Conservation (phyloP, 2,888 invertebrate species). For the Herminia tarsipennalis region DNA sequence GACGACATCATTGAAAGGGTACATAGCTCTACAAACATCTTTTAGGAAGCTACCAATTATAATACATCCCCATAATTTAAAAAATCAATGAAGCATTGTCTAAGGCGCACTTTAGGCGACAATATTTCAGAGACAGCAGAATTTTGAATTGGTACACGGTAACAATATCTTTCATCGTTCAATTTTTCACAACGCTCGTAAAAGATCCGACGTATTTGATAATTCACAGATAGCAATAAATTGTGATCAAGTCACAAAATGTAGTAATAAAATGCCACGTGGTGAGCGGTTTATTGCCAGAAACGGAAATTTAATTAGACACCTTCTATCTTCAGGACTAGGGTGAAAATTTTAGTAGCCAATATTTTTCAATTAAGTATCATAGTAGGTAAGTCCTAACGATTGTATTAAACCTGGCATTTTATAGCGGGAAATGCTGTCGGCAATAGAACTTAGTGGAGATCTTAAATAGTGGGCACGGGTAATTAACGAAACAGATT, state of each 20-base stretch:
- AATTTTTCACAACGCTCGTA: conserved; percentile 36
- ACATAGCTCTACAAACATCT: no score
- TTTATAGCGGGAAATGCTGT: conserved; percentile 15
- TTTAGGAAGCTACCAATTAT: no score
- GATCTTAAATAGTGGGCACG: conserved; percentile 1
- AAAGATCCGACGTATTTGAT: conserved; percentile 45
- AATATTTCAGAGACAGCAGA: conserved; percentile 7
- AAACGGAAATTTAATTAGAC: conserved; percentile 67
- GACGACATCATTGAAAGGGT: no score
- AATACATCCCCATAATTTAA: no score
- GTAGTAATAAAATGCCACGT: conserved; percentile 66
- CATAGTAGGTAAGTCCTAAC: conserved; percentile 27
- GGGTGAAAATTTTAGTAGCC: conserved; percentile 52
- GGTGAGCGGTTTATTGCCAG: conserved; percentile 62
- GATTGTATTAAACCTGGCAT: conserved; percentile 30
- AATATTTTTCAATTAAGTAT: conserved; percentile 60
- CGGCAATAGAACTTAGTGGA: background rate
- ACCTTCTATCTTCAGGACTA: conserved; percentile 48
- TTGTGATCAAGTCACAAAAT: conserved; percentile 63
- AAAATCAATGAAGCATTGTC: no score
- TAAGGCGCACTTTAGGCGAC: no score
- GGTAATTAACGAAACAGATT: background rate
- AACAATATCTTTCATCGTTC: conserved; percentile 24
- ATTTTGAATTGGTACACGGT: conserved; percentile 10
- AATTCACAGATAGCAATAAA: conserved; percentile 61